phyloP scores from a whole-genome alignment of 2,888 invertebrate genomes.

The Meandrusa payeni region DNA sequence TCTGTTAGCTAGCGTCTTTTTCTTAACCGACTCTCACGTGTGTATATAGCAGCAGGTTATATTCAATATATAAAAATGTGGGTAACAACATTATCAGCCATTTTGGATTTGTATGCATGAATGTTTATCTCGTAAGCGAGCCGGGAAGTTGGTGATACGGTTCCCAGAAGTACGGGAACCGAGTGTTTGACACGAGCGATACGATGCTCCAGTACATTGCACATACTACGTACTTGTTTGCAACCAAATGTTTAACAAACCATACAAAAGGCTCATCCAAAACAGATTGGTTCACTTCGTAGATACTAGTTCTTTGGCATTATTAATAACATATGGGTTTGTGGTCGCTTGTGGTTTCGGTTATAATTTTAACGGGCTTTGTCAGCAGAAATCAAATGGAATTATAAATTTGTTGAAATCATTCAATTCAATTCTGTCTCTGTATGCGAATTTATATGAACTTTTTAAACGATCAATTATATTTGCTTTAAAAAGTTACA shows the following conservation, averaged over 20 bases:
- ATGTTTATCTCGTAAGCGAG: slow-evolving; percentile 9
- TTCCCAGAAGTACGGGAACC: slow-evolving; percentile 12
- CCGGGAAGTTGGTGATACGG: slow-evolving; percentile 22
- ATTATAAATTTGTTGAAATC: too few species aligned
- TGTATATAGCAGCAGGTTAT: too few species aligned
- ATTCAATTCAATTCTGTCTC: too few species aligned
- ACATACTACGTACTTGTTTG: too few species aligned
- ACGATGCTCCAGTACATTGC: not conserved
- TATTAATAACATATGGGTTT: slow-evolving; percentile 33
- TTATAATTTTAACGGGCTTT: slow-evolving; percentile 2
- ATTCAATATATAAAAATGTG: too few species aligned
- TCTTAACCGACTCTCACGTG: too few species aligned
- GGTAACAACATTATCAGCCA: slow-evolving; percentile 28
- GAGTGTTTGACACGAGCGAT: not conserved
- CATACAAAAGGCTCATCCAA: not conserved
- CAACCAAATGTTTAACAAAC: slow-evolving; percentile 3
- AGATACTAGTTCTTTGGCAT: slow-evolving; percentile 7
- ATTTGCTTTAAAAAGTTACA: too few species aligned
- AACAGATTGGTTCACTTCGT: slow-evolving; percentile 5
- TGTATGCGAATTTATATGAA: too few species aligned
- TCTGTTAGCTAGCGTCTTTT: too few species aligned
- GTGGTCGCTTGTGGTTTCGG: slow-evolving; percentile 13
- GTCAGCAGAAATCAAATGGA: slow-evolving; percentile 22
- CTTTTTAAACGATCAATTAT: too few species aligned
- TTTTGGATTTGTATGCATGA: not conserved